These are phyloP conservation scores for Cerceris ruficornis DNA, from an alignment of 2,888 invertebrate genomes.

Conservation along the genomic window DNA sequence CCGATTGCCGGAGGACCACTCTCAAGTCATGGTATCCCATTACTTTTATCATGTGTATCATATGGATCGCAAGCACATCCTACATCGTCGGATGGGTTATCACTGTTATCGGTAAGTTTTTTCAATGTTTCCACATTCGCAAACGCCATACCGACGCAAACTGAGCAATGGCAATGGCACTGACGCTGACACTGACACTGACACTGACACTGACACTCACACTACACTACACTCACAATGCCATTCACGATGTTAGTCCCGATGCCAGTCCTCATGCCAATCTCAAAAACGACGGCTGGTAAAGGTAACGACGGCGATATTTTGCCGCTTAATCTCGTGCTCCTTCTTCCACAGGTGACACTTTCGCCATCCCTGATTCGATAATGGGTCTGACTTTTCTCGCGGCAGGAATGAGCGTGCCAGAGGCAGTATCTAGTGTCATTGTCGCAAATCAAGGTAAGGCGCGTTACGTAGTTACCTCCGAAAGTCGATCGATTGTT, in stretches of 20 bases:
- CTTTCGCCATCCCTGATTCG: slow-evolving; percentile 90
- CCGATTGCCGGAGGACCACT: slow-evolving; percentile 87
- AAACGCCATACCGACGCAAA: neutral
- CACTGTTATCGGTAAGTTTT: slow-evolving; percentile 87
- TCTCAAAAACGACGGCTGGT: too few species aligned
- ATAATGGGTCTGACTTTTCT: slow-evolving; percentile 93
- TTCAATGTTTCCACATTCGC: slow-evolving; percentile 2
- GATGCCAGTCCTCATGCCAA: too few species aligned
- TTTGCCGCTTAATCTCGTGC: too few species aligned
- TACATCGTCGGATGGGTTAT: slow-evolving; percentile 95
- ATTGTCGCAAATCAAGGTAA: slow-evolving; percentile 91
- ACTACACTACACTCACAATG: too few species aligned
- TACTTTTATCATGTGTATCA: slow-evolving; percentile 90
- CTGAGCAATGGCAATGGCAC: neutral
- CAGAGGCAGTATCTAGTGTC: slow-evolving; percentile 93
- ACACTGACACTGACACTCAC: neutral
- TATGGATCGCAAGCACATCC: slow-evolving; percentile 91
- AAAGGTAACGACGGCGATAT: too few species aligned
- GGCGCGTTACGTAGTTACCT: neutral
- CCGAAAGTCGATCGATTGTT: too few species aligned
- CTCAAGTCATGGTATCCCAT: slow-evolving; percentile 83
- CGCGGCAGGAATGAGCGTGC: slow-evolving; percentile 93
- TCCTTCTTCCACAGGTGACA: slow-evolving; percentile 84
- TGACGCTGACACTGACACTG: neutral
- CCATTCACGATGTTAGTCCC: too few species aligned